A percentile compares a stretch with the other conserved stretches of the same genome.
Evolutionary conservation across 2,888 invertebrate species (phyloP).

Genomic region (Lordiphosa andalusiaca): DNA sequence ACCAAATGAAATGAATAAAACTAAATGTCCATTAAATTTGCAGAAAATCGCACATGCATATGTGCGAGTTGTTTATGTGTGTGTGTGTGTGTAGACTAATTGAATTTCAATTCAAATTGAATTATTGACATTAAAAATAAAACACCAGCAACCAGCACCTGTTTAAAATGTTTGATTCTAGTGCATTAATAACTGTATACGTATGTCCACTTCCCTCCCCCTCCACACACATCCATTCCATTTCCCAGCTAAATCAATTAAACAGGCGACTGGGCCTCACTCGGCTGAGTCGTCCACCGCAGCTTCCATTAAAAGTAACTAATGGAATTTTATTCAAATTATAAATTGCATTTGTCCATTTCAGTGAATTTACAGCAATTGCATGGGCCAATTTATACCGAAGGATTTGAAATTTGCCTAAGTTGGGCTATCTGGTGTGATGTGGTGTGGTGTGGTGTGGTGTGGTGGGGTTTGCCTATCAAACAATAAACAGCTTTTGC

Average conservation of each 20-base stretch:
- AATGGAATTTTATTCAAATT: conserved; percentile 69
- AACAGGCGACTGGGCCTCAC: conserved; percentile 23
- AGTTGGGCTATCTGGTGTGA: neutral
- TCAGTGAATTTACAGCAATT: conserved; percentile 37
- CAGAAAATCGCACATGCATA: conserved; percentile 6
- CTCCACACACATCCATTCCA: conserved; percentile 14
- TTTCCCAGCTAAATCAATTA: conserved; percentile 57
- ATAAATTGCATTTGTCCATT: conserved; percentile 50
- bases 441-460: neutral
- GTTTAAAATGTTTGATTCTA: conserved; percentile 31
- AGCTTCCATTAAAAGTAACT: conserved; percentile 60
- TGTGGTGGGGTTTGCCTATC: neutral
- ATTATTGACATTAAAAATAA: conserved; percentile 34
- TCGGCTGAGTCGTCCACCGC: conserved; percentile 33
- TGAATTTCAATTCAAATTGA: conserved; percentile 41
- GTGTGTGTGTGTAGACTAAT: conserved; percentile 39
- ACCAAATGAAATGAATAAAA: conserved; percentile 44
- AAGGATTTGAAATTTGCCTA: conserved; percentile 32
- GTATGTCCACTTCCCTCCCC: conserved; percentile 12
- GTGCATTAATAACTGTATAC: conserved; percentile 29
- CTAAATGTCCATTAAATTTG: conserved; percentile 63
- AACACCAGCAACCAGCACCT: conserved; percentile 33
- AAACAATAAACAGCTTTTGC: conserved; percentile 62
- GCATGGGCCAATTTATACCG: conserved; percentile 16
- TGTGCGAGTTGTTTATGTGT: conserved; percentile 6